Percentiles rank a stretch among this genome's conserved stretches.
Conservation (phyloP, 2,797 vertebrate genomes). For the Morus bassanus region DNA sequence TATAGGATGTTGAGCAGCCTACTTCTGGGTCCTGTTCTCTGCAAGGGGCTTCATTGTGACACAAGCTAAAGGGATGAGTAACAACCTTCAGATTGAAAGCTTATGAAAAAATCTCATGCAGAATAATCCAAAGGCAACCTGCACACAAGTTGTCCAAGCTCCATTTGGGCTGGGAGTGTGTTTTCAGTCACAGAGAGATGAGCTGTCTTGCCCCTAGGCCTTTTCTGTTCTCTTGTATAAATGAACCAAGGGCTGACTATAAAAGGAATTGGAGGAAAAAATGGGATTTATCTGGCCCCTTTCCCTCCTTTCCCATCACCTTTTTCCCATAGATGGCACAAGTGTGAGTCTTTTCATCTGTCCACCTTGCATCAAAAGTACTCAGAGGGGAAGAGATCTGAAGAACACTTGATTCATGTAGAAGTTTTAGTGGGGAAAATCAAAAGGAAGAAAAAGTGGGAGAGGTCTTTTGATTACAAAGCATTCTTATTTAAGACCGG, state of each 20-base stretch:
- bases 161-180: neutral
- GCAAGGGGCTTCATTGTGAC: constrained; percentile 23
- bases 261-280: constrained; percentile 13
- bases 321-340: neutral
- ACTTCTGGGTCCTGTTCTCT: constrained; percentile 21
- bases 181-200: constrained; percentile 3
- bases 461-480: neutral
- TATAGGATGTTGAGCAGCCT: constrained; percentile 35
- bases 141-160: neutral
- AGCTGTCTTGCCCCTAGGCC: neutral
- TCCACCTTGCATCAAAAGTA: neutral
- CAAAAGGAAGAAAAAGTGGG: neutral
- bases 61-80: constrained; percentile 38
- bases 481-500: neutral
- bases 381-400: neutral
- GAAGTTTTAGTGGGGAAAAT: neutral
- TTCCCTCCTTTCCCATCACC: neutral
- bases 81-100: constrained; percentile 17
- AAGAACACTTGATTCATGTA: neutral
- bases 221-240: constrained; percentile 48
- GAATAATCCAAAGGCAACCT: constrained; percentile 24
- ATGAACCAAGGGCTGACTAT: constrained; percentile 24
- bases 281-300: constrained; percentile 2
- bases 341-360: neutral
- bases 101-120: neutral